Evolutionary conservation across 1,140 invertebrate species (phyloP).

Genomic region (Telenomus remus): DNA sequence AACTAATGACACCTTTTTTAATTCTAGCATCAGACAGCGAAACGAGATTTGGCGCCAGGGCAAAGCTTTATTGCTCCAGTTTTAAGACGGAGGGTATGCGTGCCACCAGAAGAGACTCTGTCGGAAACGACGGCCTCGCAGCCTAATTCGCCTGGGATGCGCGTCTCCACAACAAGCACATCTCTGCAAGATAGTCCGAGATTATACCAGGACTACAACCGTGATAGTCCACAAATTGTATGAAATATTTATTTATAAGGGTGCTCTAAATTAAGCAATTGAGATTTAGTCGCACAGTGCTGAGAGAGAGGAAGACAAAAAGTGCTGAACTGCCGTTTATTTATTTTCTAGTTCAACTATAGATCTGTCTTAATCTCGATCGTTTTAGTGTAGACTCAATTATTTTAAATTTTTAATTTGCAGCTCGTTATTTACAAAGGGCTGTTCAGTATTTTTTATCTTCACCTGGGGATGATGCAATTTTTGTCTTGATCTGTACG

Average conservation of each 20-base stretch:
- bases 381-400: too few relatives aligned
- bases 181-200: conserved; percentile 68
- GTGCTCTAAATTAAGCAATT: neutral
- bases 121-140: conserved; percentile 60
- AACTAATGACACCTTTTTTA: too few relatives aligned
- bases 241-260: conserved; percentile 5
- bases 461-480: too few relatives aligned
- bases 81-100: conserved; percentile 60
- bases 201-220: conserved; percentile 72
- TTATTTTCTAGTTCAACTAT: too few relatives aligned
- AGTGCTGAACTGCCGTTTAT: too few relatives aligned
- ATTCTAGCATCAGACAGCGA: conserved; percentile 62
- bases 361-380: too few relatives aligned
- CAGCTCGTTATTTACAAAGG: too few relatives aligned
- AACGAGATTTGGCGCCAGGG: conserved; percentile 67
- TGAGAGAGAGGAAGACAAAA: neutral
- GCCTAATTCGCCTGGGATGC: conserved; percentile 59
- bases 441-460: too few relatives aligned
- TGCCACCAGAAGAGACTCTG: conserved; percentile 63
- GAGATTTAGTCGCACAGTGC: neutral
- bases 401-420: too few relatives aligned
- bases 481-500: too few relatives aligned
- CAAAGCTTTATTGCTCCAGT: conserved; percentile 72
- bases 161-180: conserved; percentile 59
- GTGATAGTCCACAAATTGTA: conserved; percentile 49